These are phyloP conservation scores for Chaetorhynchus papuensis DNA, from an alignment of 2,113 vertebrate genomes.

Conservation along the genomic window DNA sequence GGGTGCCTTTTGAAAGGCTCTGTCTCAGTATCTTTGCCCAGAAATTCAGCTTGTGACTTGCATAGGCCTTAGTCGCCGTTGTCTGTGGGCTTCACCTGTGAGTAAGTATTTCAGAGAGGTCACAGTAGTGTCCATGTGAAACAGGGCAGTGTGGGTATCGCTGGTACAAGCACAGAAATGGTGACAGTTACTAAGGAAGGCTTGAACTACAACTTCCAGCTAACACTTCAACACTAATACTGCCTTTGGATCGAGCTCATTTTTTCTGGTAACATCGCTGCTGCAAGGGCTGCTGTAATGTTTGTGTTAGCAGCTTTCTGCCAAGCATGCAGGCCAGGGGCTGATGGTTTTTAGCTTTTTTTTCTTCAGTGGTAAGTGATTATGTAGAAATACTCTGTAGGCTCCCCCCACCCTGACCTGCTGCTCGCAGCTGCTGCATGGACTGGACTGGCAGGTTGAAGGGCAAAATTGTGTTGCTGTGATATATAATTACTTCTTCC, in stretches of 20 bases:
- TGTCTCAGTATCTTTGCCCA: neutral
- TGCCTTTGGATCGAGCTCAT: neutral
- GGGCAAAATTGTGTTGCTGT: slow-evolving; percentile 37
- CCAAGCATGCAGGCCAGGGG: neutral
- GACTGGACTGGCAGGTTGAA: slow-evolving; percentile 56
- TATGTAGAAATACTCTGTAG: neutral
- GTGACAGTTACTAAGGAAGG: neutral
- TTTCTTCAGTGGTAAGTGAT: neutral
- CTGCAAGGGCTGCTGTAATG: slow-evolving; percentile 18
- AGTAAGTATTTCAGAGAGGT: neutral
- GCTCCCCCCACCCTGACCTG: neutral
- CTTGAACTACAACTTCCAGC: neutral
- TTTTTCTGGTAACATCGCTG: slow-evolving; percentile 49
- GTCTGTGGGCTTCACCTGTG: neutral
- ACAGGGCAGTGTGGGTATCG: neutral
- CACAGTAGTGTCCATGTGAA: neutral
- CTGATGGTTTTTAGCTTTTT: neutral
- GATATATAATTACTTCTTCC: slow-evolving; percentile 55
- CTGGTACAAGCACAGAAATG: neutral
- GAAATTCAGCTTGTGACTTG: neutral
- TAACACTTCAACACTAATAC: neutral
- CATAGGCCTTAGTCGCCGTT: fast-evolving
- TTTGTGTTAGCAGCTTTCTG: slow-evolving; percentile 49
- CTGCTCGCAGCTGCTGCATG: neutral
- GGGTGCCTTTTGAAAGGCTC: neutral